Conservation (phyloP, 2,113 vertebrate genomes). For the Heterochromis multidens region DNA sequence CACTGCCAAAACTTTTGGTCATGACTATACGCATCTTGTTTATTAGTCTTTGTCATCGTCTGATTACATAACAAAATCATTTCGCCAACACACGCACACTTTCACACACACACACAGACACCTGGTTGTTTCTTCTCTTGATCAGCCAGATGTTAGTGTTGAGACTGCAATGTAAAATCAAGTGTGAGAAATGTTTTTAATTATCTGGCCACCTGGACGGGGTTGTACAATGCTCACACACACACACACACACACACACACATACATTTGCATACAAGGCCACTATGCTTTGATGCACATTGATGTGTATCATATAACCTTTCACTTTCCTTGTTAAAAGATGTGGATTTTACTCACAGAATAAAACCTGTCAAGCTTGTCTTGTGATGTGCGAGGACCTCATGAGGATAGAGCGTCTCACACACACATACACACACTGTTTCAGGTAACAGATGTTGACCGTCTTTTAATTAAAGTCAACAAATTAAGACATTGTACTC, state of each 20-base stretch:
- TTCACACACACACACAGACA: conserved; percentile 6
- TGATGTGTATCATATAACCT: background rate
- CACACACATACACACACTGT: background rate
- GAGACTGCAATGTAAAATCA: conserved; percentile 55
- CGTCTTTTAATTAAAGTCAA: conserved; percentile 53
- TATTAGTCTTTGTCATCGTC: background rate
- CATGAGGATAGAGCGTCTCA: background rate
- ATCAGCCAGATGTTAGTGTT: conserved; percentile 52
- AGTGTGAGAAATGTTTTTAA: conserved; percentile 64
- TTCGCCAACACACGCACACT: background rate
- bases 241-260: background rate
- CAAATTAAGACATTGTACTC: conserved; percentile 40
- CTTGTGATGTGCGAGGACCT: background rate
- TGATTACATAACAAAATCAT: conserved; percentile 1
- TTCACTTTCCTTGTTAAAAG: background rate
- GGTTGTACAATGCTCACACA: background rate
- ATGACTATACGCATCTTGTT: background rate
- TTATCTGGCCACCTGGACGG: conserved; percentile 63
- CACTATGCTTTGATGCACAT: background rate
- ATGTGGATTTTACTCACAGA: background rate
- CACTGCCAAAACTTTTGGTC: background rate
- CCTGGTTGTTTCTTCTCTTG: background rate
- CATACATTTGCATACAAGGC: background rate
- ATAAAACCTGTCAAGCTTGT: background rate
- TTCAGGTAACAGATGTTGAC: conserved; percentile 51